Evolutionary conservation across 1,140 invertebrate genomes (phyloP).

Genomic region (Periplaneta americana): DNA sequence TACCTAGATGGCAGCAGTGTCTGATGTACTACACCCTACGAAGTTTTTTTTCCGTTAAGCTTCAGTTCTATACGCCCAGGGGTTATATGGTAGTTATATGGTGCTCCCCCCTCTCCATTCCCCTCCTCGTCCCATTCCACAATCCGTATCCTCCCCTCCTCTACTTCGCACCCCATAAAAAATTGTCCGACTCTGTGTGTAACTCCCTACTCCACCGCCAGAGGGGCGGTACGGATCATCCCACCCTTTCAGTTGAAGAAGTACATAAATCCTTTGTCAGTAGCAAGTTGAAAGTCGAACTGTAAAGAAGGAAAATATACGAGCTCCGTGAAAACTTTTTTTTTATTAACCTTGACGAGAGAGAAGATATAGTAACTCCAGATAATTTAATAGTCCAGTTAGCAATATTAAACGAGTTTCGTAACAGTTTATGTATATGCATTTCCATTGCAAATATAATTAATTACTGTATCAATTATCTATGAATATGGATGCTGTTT

Average conservation of each 20-base stretch:
- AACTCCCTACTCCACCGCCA: background rate
- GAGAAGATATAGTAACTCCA: background rate
- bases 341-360: background rate
- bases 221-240: background rate
- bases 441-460: background rate
- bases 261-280: slow-evolving; percentile 1
- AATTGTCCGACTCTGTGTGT: background rate
- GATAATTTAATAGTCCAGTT: background rate
- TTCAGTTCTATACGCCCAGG: background rate
- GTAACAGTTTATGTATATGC: background rate
- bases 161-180: slow-evolving; percentile 14
- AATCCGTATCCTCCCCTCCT: background rate
- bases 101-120: background rate
- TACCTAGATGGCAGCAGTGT: slow-evolving; percentile 7
- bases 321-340: background rate
- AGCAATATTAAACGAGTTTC: background rate
- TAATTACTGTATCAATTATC: background rate
- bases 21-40: background rate
- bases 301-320: background rate
- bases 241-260: background rate
- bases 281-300: background rate
- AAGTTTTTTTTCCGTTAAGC: background rate
- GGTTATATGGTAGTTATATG: background rate
- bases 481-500: background rate
- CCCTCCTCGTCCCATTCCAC: background rate